phyloP scores from a whole-genome alignment of 2,888 invertebrate species.

The Pardosa pseudoannulata region DNA sequence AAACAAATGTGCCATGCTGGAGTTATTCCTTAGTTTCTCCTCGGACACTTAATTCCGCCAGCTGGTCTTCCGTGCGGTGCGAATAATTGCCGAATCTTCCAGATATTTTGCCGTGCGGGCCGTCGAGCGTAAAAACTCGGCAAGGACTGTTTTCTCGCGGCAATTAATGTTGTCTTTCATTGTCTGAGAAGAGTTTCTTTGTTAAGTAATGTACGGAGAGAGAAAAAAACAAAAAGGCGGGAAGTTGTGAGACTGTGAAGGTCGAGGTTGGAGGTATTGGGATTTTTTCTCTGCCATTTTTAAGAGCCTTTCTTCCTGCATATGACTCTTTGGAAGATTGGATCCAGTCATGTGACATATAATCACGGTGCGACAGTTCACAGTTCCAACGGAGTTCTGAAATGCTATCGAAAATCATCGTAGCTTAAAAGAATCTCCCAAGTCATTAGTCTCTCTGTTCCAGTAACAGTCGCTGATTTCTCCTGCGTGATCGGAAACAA shows the following conservation, averaged over 20 bases:
- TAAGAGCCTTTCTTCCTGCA: too few relatives aligned
- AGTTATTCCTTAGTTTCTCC: not conserved
- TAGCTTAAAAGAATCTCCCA: too few relatives aligned
- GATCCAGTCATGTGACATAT: too few relatives aligned
- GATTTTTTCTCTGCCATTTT: too few relatives aligned
- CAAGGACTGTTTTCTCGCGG: slow-evolving; percentile 38
- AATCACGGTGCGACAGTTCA: too few relatives aligned
- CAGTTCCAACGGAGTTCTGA: too few relatives aligned
- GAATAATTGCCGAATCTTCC: slow-evolving; percentile 20
- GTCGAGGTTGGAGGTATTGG: not conserved
- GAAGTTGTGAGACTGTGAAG: not conserved
- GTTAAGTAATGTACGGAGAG: slow-evolving; percentile 1
- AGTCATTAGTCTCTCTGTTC: too few relatives aligned
- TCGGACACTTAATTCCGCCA: slow-evolving; percentile 6
- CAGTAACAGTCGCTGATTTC: too few relatives aligned
- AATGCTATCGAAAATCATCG: too few relatives aligned
- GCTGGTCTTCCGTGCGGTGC: not conserved
- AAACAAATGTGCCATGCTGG: not conserved
- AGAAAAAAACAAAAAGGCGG: slow-evolving; percentile 7
- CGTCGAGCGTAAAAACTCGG: slow-evolving; percentile 41
- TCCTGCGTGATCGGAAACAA: too few relatives aligned
- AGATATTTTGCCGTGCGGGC: slow-evolving; percentile 52
- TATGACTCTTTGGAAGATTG: too few relatives aligned
- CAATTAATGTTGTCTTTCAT: slow-evolving; percentile 39
- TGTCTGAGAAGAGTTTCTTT: slow-evolving; percentile 28